Evolutionary conservation across 2,888 invertebrate genomes (phyloP), one percentile per base, ranked within the genome.

Genomic region (Saturnia pavonia): DNA sequence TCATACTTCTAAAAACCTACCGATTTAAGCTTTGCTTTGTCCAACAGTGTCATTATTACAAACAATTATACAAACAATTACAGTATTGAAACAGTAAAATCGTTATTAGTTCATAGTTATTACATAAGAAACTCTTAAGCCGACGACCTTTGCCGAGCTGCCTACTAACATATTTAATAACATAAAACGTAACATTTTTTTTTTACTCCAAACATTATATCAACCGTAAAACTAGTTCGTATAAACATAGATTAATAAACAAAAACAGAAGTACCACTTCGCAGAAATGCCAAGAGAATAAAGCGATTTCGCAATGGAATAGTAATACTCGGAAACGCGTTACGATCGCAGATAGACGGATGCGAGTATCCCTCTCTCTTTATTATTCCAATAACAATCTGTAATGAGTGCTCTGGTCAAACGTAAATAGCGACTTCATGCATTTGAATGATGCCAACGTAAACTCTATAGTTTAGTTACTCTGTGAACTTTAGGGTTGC

Each of bases 341-440:
- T 89, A 91, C 90, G 91, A 91, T 88, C 88, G 80, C 82, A 82
- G 83, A 83, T 85, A 86, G 88, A 90, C 91, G 91, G 91, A 93
- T 90, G 88, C 86, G 82, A 78, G 85, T 84, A 88, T 90, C 84
- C 84, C 88, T 85, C 85, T 83, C 88, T 90, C 92, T 93, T 92
- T 93, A 93, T 93, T 93, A 94, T 94, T 92, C 91, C 91, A 92
- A 93, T 94, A 94, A 94, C 93, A 93, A 93, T 93, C 91, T 85
- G 92, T 92, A 91, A 93, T 91, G 93, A 93, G 93, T 91, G 91
- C 92, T 91, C 92, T 91, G 92, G 89, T 89, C 91, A 91, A 90
- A 92, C 92, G 91, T 92, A 93, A 93, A 93, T 93, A 93, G 91
- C 89, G 90, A 90, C 92, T 92, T 92, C 92, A 91, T 92, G 91